phyloP scores from a whole-genome alignment of 2,888 invertebrate species.

The Spodoptera picta region DNA sequence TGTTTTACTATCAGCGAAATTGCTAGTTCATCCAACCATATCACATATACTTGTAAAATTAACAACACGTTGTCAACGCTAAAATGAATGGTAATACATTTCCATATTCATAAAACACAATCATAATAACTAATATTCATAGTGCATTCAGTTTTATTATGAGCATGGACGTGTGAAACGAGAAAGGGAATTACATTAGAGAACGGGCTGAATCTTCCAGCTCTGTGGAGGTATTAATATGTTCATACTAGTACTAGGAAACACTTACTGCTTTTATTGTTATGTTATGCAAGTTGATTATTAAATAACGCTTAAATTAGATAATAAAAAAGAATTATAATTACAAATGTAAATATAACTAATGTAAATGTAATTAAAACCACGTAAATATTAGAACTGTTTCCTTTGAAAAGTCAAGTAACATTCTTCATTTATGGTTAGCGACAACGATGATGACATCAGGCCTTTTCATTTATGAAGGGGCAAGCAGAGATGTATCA shows the following conservation, averaged over 20 bases:
- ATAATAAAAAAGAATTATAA: too few species aligned
- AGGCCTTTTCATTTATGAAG: too few species aligned
- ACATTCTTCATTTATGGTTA: too few species aligned
- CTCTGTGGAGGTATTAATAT: background rate
- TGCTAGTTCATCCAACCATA: background rate
- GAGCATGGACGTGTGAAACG: constrained; percentile 4
- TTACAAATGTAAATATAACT: too few species aligned
- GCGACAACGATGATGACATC: too few species aligned
- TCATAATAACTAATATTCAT: constrained; percentile 1
- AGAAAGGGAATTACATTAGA: constrained; percentile 14
- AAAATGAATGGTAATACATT: constrained; percentile 7
- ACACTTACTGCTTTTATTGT: background rate
- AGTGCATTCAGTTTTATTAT: constrained; percentile 11
- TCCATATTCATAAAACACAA: constrained; percentile 6
- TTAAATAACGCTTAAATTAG: background rate
- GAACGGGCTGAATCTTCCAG: constrained; percentile 1
- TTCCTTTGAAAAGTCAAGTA: too few species aligned
- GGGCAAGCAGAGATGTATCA: too few species aligned
- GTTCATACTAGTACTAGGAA: background rate
- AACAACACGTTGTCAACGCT: constrained; percentile 5
- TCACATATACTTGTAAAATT: constrained; percentile 7
- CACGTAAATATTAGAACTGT: too few species aligned
- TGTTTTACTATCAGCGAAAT: background rate
- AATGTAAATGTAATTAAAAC: too few species aligned
- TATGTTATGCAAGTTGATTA: background rate